phyloP scores from a whole-genome alignment of 1,140 invertebrate species.

The Aphelenchoides avenae region DNA sequence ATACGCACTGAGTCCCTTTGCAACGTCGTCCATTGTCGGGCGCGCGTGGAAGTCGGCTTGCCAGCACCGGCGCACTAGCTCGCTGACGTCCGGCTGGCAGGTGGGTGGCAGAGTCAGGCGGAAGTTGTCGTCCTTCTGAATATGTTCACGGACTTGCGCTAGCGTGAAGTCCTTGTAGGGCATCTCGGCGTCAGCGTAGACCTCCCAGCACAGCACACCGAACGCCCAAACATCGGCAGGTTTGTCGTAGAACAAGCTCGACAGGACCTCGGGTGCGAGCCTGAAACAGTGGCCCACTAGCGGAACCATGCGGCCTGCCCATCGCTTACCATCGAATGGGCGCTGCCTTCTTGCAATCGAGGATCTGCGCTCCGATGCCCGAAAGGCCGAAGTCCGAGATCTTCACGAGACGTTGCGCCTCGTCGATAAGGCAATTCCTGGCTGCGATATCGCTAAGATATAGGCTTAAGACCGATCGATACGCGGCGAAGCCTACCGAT shows the following conservation, averaged over 20 bases:
- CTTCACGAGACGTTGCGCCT: slow-evolving; percentile 13
- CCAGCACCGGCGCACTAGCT: slow-evolving; percentile 1
- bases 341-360: slow-evolving; percentile 28
- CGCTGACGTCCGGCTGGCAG: slow-evolving; percentile 10
- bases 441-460: slow-evolving; percentile 34
- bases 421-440: slow-evolving; percentile 29
- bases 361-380: slow-evolving; percentile 9
- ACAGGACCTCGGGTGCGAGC: slow-evolving; percentile 27
- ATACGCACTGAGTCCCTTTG: too few relatives aligned
- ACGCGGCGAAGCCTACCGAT: too few relatives aligned
- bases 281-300: too few relatives aligned
- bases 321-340: slow-evolving; percentile 44
- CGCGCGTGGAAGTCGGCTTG: neutral
- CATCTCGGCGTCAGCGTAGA: slow-evolving; percentile 16
- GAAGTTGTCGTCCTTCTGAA: slow-evolving; percentile 8
- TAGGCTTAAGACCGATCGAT: too few relatives aligned
- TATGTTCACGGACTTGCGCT: slow-evolving; percentile 9
- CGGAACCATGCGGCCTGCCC: too few relatives aligned
- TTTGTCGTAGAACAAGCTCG: slow-evolving; percentile 6
- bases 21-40: neutral
- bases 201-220: slow-evolving; percentile 39
- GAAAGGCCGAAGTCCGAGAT: slow-evolving; percentile 43
- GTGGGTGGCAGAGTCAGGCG: slow-evolving; percentile 6
- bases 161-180: slow-evolving; percentile 19
- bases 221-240: slow-evolving; percentile 37